A percentile compares a stretch with the other conserved stretches of the same genome.
Conservation (phyloP, 2,113 vertebrate species). For the Corythornis cristatus region DNA sequence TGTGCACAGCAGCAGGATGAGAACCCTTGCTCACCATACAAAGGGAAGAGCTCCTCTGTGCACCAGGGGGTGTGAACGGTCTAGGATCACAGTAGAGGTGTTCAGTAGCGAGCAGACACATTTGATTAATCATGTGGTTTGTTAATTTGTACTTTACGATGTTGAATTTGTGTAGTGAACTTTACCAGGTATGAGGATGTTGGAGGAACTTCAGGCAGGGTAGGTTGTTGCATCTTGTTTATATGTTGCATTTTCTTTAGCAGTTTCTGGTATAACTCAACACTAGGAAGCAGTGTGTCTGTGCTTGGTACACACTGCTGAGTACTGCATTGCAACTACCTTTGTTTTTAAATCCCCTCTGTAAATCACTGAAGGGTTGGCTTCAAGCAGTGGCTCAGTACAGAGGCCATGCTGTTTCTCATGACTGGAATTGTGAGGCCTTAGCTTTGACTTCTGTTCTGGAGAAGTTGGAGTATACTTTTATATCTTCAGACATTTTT, state of each 20-base stretch:
- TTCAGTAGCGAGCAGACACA: conserved; percentile 74
- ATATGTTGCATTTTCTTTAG: conserved; percentile 6
- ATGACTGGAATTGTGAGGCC: conserved; percentile 81
- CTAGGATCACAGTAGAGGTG: conserved; percentile 65
- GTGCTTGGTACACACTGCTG: neutral
- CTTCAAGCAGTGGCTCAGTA: conserved; percentile 23
- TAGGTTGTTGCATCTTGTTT: conserved; percentile 54
- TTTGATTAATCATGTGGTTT: conserved; percentile 74
- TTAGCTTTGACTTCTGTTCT: conserved; percentile 77
- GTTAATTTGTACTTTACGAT: conserved; percentile 68
- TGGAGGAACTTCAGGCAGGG: conserved; percentile 38
- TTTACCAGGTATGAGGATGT: conserved; percentile 35
- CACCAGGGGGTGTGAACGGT: conserved; percentile 36
- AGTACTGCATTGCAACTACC: neutral
- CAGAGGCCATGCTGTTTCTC: conserved; percentile 11
- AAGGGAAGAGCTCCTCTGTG: conserved; percentile 74
- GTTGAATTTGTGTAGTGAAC: conserved; percentile 70
- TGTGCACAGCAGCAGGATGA: neutral
- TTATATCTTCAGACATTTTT: conserved; percentile 44
- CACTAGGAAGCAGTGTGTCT: neutral
- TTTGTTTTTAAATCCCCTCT: neutral
- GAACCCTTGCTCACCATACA: neutral
- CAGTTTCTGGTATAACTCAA: neutral
- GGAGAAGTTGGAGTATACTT: conserved; percentile 69
- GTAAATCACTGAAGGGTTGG: neutral